Conservation (phyloP, 2,797 vertebrate genomes). For the Sebastes glaucus region DNA sequence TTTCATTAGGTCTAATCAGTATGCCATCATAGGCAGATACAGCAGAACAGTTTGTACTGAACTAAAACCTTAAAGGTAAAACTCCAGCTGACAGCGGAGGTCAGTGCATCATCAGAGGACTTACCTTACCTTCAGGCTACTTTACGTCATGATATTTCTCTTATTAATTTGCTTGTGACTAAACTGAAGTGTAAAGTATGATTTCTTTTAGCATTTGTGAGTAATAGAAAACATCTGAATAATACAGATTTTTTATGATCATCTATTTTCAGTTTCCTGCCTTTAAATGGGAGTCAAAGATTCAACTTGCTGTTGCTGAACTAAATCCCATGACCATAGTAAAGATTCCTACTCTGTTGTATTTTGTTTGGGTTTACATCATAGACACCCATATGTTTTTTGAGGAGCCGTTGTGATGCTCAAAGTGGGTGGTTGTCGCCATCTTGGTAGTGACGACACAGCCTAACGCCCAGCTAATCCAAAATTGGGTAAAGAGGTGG, state of each 20-base stretch:
- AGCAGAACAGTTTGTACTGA: constrained; percentile 15
- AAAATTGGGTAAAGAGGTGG: too few relatives aligned
- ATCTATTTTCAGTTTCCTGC: neutral
- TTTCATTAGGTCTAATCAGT: constrained; percentile 64
- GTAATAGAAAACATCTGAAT: neutral
- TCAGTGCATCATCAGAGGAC: constrained; percentile 40
- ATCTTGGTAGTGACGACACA: too few relatives aligned
- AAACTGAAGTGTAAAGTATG: neutral
- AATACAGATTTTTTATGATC: neutral
- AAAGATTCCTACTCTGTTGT: too few relatives aligned
- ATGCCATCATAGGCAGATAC: constrained; percentile 26
- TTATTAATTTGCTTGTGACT: neutral
- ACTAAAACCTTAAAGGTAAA: constrained; percentile 40
- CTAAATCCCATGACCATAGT: neutral
- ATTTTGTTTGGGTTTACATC: neutral
- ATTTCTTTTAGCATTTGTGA: neutral
- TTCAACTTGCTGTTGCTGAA: neutral
- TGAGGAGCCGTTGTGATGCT: too few relatives aligned
- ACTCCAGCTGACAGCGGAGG: constrained; percentile 47
- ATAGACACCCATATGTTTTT: too few relatives aligned
- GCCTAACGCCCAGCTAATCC: too few relatives aligned
- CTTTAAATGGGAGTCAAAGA: neutral
- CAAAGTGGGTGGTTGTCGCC: too few relatives aligned
- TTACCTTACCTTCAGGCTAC: constrained; percentile 32
- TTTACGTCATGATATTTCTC: neutral